Conservation (phyloP, 1,140 invertebrate genomes). For the Belonocnema kinseyi region DNA sequence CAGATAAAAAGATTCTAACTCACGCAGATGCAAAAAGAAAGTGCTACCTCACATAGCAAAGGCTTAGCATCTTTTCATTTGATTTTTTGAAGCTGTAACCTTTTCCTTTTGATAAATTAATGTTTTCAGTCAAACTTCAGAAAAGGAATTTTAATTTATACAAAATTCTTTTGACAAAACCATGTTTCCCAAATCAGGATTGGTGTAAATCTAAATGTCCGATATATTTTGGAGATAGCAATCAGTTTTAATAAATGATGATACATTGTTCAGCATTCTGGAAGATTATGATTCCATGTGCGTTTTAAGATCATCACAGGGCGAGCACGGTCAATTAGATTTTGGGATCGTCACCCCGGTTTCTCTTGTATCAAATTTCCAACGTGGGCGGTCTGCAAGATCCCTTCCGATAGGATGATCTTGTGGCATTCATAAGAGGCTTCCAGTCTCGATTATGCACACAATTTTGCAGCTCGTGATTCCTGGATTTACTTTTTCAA, state of each 20-base stretch:
- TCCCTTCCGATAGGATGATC: constrained; percentile 69
- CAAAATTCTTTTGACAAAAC: not conserved
- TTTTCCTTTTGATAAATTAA: too few relatives aligned
- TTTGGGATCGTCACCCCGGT: constrained; percentile 69
- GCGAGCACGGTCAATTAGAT: constrained; percentile 68
- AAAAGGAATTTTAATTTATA: not conserved
- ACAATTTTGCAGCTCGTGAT: constrained; percentile 21
- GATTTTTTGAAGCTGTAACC: too few relatives aligned
- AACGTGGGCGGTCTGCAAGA: constrained; percentile 69
- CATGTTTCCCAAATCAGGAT: not conserved
- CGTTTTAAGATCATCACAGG: constrained; percentile 67
- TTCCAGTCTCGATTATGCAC: constrained; percentile 52
- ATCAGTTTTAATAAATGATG: constrained; percentile 61
- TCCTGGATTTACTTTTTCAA: not conserved
- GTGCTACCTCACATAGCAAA: too few relatives aligned
- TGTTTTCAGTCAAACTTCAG: too few relatives aligned
- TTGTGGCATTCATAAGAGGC: constrained; percentile 68
- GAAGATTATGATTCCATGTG: constrained; percentile 60
- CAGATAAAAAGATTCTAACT: too few relatives aligned
- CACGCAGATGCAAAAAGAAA: too few relatives aligned
- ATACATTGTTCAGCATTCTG: constrained; percentile 62
- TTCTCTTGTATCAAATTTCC: constrained; percentile 65
- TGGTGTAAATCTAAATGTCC: not conserved
- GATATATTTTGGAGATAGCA: constrained; percentile 10
- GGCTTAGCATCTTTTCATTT: too few relatives aligned